Percentiles rank a stretch among this genome's conserved stretches.
Conservation (phyloP, 2,797 vertebrate species). For the Trichosurus vulpecula region DNA sequence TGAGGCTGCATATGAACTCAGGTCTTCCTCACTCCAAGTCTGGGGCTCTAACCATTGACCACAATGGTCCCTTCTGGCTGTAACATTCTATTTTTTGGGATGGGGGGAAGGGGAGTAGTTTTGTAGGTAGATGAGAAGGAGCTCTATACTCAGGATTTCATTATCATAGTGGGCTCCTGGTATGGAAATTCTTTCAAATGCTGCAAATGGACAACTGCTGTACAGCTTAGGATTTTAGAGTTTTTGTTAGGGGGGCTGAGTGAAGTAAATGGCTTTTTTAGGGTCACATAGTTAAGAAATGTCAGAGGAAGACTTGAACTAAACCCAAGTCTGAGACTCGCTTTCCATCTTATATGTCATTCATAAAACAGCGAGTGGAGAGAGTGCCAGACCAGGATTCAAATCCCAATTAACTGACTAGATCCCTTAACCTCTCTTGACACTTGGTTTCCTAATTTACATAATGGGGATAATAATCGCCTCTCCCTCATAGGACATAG, state of each 20-base stretch:
- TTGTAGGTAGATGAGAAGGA: background rate
- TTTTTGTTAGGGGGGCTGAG: background rate
- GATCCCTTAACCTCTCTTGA: background rate
- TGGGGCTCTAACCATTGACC: background rate
- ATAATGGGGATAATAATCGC: background rate
- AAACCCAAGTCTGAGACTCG: background rate
- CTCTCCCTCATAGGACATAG: background rate
- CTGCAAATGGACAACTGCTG: background rate
- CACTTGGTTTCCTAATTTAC: background rate
- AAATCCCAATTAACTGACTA: background rate
- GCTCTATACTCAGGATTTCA: background rate
- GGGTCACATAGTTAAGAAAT: background rate
- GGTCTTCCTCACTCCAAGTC: background rate
- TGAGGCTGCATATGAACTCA: background rate
- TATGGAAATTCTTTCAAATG: background rate
- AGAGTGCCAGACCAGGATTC: background rate
- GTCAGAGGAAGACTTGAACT: background rate
- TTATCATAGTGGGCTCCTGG: background rate
- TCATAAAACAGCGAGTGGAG: background rate
- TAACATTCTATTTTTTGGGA: background rate
- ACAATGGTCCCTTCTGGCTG: background rate
- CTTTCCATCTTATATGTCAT: background rate
- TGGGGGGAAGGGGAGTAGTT: background rate
- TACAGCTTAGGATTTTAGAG: background rate
- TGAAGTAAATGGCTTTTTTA: background rate